phyloP scores from a whole-genome alignment of 1,140 invertebrate species.

The Ptiloglossa arizonensis region DNA sequence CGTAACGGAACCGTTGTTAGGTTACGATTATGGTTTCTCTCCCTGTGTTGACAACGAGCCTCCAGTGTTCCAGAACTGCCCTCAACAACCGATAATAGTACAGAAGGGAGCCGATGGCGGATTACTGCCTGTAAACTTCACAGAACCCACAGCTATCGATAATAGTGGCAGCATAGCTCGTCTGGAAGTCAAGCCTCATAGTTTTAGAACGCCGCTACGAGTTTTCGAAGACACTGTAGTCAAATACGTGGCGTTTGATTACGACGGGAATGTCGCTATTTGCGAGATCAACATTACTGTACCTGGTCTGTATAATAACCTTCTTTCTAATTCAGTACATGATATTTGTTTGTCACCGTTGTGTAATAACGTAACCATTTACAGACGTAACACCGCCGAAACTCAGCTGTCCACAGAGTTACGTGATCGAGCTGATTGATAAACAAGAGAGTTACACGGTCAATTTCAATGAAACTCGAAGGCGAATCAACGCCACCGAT shows the following conservation, averaged over 20 bases:
- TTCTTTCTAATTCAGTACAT: not conserved
- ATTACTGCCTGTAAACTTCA: conserved; percentile 94
- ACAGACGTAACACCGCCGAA: conserved; percentile 95
- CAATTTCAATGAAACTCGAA: conserved; percentile 95
- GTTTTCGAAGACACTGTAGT: conserved; percentile 96
- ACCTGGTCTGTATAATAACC: conserved; percentile 82
- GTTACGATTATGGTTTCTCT: conserved; percentile 96
- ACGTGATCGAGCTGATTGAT: conserved; percentile 95
- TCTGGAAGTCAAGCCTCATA: conserved; percentile 94
- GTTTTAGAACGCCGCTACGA: conserved; percentile 93
- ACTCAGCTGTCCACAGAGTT: conserved; percentile 96
- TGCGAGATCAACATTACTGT: conserved; percentile 98
- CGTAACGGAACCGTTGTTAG: conserved; percentile 89
- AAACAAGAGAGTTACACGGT: conserved; percentile 94
- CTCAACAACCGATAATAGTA: conserved; percentile 94
- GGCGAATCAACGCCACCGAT: conserved; percentile 93
- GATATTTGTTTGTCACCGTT: not conserved
- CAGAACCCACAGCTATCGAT: conserved; percentile 94
- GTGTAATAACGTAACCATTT: conserved; percentile 40
- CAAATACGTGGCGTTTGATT: conserved; percentile 97
- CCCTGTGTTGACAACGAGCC: conserved; percentile 98
- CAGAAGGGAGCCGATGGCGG: conserved; percentile 93
- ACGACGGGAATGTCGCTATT: conserved; percentile 98
- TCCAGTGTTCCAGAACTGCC: conserved; percentile 97
- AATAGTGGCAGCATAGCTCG: conserved; percentile 97